Evolutionary conservation across 1,140 invertebrate species (phyloP).

Genomic region (Cepaea nemoralis): DNA sequence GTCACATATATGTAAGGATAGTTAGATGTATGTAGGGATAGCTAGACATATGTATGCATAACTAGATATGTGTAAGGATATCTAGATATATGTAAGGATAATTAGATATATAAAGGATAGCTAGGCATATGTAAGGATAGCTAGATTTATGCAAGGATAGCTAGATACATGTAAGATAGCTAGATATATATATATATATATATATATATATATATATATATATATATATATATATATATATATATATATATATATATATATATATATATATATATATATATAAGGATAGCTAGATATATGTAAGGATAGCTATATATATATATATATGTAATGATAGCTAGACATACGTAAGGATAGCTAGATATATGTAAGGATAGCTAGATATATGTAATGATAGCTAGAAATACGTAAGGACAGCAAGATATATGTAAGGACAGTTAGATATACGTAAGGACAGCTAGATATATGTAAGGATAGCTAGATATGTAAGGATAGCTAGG

Average conservation of each 20-base stretch:
- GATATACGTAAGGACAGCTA: too few species aligned
- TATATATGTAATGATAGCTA: too few species aligned
- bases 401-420: too few species aligned
- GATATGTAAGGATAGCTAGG: too few species aligned
- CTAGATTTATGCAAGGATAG: too few species aligned
- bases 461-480: too few species aligned
- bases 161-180: not conserved
- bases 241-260: constrained; percentile 13
- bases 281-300: not conserved
- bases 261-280: constrained; percentile 26
- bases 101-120: constrained; percentile 7
- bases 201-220: constrained; percentile 13
- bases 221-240: not conserved
- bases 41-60: constrained; percentile 21
- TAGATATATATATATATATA: constrained; percentile 3
- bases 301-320: too few species aligned
- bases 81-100: constrained; percentile 5
- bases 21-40: constrained; percentile 29
- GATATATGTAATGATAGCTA: too few species aligned
- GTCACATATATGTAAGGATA: constrained; percentile 34
- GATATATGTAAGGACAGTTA: too few species aligned
- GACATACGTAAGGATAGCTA: too few species aligned
- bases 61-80: constrained; percentile 17
- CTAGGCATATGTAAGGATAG: too few species aligned
- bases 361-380: too few species aligned